These are phyloP conservation scores for Drosophila hydei DNA, from an alignment of 1,140 invertebrate species.

Conservation along the genomic window DNA sequence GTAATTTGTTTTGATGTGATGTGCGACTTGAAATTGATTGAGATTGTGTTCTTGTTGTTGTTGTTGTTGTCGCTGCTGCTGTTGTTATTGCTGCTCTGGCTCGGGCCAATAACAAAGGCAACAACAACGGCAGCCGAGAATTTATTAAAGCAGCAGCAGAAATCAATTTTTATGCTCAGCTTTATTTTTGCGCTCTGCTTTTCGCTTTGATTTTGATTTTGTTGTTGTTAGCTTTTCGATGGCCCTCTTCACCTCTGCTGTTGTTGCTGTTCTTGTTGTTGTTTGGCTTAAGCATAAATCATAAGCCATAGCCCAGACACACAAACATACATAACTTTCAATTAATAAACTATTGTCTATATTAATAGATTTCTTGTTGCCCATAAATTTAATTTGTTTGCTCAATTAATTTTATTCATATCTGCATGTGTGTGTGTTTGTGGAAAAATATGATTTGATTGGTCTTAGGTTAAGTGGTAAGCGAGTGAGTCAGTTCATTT, in stretches of 20 bases:
- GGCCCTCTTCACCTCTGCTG: neutral
- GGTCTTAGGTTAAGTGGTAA: neutral
- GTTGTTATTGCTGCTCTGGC: slow-evolving; percentile 15
- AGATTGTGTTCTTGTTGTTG: slow-evolving; percentile 76
- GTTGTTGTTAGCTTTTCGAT: slow-evolving; percentile 21
- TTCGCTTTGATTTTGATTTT: slow-evolving; percentile 35
- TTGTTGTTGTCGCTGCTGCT: slow-evolving; percentile 4
- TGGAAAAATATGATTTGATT: slow-evolving; percentile 1
- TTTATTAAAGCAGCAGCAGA: slow-evolving; percentile 80
- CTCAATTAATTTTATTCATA: slow-evolving; percentile 64
- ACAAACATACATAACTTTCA: slow-evolving; percentile 57
- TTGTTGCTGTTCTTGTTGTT: slow-evolving; percentile 18
- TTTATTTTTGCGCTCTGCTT: slow-evolving; percentile 53
- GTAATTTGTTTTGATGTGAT: slow-evolving; percentile 83
- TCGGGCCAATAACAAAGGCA: slow-evolving; percentile 14
- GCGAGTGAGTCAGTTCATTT: slow-evolving; percentile 2
- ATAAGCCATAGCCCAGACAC: slow-evolving; percentile 36
- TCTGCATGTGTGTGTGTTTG: slow-evolving; percentile 10
- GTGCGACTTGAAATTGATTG: slow-evolving; percentile 83
- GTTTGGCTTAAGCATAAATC: slow-evolving; percentile 56
- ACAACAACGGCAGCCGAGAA: slow-evolving; percentile 42
- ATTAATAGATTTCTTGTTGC: slow-evolving; percentile 66
- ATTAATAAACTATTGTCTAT: slow-evolving; percentile 80
- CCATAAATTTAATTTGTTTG: slow-evolving; percentile 62
- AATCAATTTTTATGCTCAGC: slow-evolving; percentile 75